These are phyloP conservation scores for Acridotheres tristis DNA, from an alignment of 2,797 vertebrate genomes.

Conservation along the genomic window DNA sequence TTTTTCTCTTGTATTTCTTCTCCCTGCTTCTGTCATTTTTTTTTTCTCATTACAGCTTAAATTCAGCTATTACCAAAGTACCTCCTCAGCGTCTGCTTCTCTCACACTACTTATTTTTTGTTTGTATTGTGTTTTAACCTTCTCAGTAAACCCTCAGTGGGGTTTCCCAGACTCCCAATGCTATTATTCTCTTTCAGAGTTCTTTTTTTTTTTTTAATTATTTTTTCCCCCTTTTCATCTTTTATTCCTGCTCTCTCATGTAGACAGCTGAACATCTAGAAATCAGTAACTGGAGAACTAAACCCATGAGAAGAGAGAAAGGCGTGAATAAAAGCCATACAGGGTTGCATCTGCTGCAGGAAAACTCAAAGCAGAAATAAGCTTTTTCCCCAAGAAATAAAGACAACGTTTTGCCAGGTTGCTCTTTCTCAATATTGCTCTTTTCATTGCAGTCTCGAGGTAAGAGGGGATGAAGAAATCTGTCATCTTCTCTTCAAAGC, in stretches of 20 bases:
- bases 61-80: background rate
- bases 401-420: background rate
- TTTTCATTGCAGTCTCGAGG: background rate
- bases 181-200: background rate
- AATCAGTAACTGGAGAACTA: background rate
- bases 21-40: background rate
- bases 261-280: background rate
- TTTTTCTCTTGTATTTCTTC: background rate
- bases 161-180: background rate
- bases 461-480: background rate
- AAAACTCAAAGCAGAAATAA: background rate
- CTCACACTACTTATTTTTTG: background rate
- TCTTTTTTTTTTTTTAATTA: background rate
- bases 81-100: background rate
- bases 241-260: background rate
- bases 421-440: background rate
- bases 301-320: background rate
- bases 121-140: background rate
- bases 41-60: background rate
- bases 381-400: background rate
- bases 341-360: background rate
- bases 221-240: background rate
- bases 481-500: background rate
- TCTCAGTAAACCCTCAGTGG: background rate
- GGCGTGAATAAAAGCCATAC: background rate